A percentile compares a stretch with the other conserved stretches of the same genome.
Conservation (phyloP, 1,140 invertebrate genomes). For the Drosophila hydei region DNA sequence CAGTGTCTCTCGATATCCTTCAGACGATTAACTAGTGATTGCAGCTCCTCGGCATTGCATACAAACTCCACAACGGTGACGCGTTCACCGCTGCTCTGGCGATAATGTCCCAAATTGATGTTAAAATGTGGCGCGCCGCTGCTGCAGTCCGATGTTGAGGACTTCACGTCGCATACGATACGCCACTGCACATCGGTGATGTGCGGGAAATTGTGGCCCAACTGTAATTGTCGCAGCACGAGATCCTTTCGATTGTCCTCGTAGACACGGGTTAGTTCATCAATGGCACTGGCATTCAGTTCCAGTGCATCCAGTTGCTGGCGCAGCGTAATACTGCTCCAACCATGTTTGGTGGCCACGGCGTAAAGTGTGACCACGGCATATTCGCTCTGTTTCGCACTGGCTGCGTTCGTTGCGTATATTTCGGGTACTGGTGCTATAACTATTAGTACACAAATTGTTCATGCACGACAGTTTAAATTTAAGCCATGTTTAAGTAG, state of each 20-base stretch:
- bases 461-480: background rate
- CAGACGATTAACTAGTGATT: constrained; percentile 73
- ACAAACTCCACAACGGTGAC: constrained; percentile 71
- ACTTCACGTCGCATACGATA: constrained; percentile 77
- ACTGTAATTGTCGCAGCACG: constrained; percentile 66
- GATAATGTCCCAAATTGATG: constrained; percentile 72
- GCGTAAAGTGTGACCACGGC: constrained; percentile 71
- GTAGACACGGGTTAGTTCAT: constrained; percentile 70
- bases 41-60: constrained; percentile 81
- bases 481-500: background rate
- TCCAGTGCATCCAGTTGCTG: constrained; percentile 56
- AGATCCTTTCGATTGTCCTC: constrained; percentile 73
- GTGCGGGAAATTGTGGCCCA: constrained; percentile 72
- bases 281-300: constrained; percentile 48
- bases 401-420: constrained; percentile 71
- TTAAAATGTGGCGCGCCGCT: constrained; percentile 67
- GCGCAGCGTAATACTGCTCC: constrained; percentile 50
- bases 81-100: constrained; percentile 68
- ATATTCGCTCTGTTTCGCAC: constrained; percentile 81
- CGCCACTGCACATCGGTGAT: constrained; percentile 82
- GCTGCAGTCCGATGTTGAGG: constrained; percentile 67
- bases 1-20: constrained; percentile 83
- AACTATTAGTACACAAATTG: constrained; percentile 32
- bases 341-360: constrained; percentile 71
- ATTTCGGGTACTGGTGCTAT: constrained; percentile 80